A percentile compares a stretch with the other conserved stretches of the same genome.
These are phyloP conservation scores for Ophioninae sp. DNA, from an alignment of 2,888 invertebrate species.

Conservation along the genomic window DNA sequence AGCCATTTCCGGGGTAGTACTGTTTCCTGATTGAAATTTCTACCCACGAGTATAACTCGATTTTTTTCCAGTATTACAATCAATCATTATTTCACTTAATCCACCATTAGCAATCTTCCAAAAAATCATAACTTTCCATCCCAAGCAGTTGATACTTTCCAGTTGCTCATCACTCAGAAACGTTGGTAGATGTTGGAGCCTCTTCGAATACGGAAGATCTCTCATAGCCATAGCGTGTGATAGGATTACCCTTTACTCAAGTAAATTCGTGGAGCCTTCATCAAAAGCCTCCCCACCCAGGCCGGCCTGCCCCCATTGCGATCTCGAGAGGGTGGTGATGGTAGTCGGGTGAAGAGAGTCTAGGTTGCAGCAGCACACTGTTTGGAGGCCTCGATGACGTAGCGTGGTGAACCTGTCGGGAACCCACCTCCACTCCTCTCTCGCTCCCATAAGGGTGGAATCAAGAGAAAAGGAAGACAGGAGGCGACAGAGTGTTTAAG, in stretches of 20 bases:
- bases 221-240: constrained; percentile 77
- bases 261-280: constrained; percentile 80
- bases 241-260: constrained; percentile 81
- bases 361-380: constrained; percentile 12
- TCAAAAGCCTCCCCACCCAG: constrained; percentile 76
- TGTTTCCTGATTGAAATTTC: constrained; percentile 16
- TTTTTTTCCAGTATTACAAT: too few species aligned
- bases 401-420: constrained; percentile 42
- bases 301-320: constrained; percentile 24
- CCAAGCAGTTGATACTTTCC: not conserved
- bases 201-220: constrained; percentile 70
- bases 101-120: too few species aligned
- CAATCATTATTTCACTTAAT: too few species aligned
- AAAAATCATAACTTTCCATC: not conserved
- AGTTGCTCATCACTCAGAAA: constrained; percentile 5
- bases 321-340: constrained; percentile 53
- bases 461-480: constrained; percentile 60
- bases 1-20: too few species aligned
- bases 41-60: constrained; percentile 1
- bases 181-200: constrained; percentile 48
- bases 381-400: constrained; percentile 39
- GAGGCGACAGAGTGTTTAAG: constrained; percentile 51
- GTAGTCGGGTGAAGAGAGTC: constrained; percentile 40
- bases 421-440: constrained; percentile 30
- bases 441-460: constrained; percentile 29